Evolutionary conservation across 2,113 vertebrate genomes (phyloP).

Genomic region (Micromys minutus): DNA sequence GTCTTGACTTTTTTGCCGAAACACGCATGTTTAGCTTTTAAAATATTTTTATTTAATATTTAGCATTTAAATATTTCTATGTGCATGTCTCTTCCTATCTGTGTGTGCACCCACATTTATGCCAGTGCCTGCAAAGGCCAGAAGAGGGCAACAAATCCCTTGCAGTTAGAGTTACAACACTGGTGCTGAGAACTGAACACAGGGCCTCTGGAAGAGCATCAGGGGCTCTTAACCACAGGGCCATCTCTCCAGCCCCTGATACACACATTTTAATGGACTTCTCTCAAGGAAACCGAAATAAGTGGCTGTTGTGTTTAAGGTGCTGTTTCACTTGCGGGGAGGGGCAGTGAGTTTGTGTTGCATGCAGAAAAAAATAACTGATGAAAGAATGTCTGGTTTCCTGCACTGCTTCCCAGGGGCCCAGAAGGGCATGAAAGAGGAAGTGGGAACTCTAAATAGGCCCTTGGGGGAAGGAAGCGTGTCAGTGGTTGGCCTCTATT

Average conservation of each 20-base stretch:
- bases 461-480: background rate
- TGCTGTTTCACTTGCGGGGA: background rate
- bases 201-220: background rate
- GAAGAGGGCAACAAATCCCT: background rate
- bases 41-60: background rate
- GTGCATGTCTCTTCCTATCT: background rate
- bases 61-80: background rate
- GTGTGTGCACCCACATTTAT: background rate
- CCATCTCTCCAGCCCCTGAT: background rate
- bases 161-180: background rate
- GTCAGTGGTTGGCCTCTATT: background rate
- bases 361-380: background rate
- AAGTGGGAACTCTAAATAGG: background rate
- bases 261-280: background rate
- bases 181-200: background rate
- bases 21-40: background rate
- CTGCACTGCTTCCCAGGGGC: background rate
- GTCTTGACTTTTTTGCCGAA: background rate
- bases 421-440: background rate
- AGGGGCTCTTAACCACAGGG: background rate
- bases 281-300: slow-evolving; percentile 46
- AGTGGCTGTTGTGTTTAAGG: background rate
- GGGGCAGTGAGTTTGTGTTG: background rate
- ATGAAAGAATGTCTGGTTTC: background rate
- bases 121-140: no score